A percentile compares a stretch with the other conserved stretches of the same genome.
phyloP scores from a whole-genome alignment of 1,140 invertebrate genomes.

The Gryon sp. region DNA sequence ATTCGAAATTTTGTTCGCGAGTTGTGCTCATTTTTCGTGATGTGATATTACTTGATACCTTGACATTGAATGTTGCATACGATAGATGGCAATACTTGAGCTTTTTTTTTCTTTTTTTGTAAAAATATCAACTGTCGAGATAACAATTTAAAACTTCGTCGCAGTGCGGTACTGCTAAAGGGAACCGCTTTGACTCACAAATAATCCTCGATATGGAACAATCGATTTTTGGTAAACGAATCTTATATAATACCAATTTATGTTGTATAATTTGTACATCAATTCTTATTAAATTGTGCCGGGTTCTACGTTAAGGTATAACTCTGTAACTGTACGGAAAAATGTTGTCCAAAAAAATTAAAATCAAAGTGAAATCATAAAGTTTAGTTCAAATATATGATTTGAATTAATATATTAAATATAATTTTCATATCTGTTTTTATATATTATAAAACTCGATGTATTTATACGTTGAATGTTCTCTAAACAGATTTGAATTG shows the following conservation, averaged over 20 bases:
- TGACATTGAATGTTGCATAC: conserved; percentile 41
- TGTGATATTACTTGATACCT: conserved; percentile 37
- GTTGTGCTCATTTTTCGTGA: conserved; percentile 36
- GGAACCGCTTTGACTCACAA: neutral
- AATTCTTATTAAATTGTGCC: too few species aligned
- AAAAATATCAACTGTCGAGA: too few species aligned
- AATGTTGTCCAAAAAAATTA: too few species aligned
- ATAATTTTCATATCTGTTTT: too few species aligned
- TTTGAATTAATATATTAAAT: too few species aligned
- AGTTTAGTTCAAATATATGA: too few species aligned
- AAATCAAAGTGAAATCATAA: too few species aligned
- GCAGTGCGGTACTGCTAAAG: conserved; percentile 4
- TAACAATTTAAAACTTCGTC: conserved; percentile 12
- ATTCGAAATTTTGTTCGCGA: conserved; percentile 24
- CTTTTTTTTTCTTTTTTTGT: conserved; percentile 28
- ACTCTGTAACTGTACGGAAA: too few species aligned
- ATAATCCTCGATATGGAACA: neutral
- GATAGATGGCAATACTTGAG: conserved; percentile 19
- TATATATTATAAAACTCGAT: too few species aligned
- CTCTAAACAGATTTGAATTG: conserved; percentile 4
- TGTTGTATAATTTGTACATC: conserved; percentile 2
- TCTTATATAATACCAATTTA: conserved; percentile 1
- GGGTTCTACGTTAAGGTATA: too few species aligned
- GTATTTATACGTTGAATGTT: neutral
- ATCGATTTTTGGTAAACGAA: neutral